A percentile compares a stretch with the other conserved stretches of the same genome.
Evolutionary conservation across 2,113 vertebrate genomes (phyloP).

Genomic region (Arenaria interpres): DNA sequence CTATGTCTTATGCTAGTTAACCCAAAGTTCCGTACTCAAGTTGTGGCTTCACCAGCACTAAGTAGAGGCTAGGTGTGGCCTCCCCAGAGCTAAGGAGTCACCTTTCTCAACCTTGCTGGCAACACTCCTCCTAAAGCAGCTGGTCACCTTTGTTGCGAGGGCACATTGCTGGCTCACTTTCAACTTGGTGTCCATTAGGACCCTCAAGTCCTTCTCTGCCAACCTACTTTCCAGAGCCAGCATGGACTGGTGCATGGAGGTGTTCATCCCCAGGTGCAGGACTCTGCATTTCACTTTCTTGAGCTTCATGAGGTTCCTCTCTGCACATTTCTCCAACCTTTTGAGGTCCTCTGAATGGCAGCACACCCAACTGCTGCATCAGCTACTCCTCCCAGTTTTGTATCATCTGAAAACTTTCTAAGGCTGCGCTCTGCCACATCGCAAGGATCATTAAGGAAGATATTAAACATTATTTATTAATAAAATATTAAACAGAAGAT

Average conservation of each 20-base stretch:
- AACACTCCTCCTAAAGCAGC: background rate
- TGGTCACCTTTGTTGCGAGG: background rate
- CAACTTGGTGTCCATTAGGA: background rate
- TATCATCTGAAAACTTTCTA: background rate
- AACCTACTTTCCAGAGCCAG: background rate
- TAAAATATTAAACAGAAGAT: no score
- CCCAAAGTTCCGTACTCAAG: background rate
- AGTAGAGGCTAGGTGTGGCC: background rate
- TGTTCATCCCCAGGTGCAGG: background rate
- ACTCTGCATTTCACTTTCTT: background rate
- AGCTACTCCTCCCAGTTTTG: background rate
- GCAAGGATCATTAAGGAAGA: fast-evolving
- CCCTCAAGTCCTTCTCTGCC: background rate
- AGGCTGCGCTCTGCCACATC: background rate
- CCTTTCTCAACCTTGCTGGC: background rate
- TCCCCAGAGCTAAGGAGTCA: background rate
- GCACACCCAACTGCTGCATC: background rate
- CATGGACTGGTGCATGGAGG: background rate
- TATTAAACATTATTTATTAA: background rate
- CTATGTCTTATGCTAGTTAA: background rate
- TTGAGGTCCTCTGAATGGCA: background rate
- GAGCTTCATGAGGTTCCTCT: background rate
- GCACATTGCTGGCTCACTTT: background rate
- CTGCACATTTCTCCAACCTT: background rate
- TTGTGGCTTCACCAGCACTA: no score